Base-by-base conservation (phyloP, 2,888 invertebrate species). In the Agrilus cyanescens region DNA sequence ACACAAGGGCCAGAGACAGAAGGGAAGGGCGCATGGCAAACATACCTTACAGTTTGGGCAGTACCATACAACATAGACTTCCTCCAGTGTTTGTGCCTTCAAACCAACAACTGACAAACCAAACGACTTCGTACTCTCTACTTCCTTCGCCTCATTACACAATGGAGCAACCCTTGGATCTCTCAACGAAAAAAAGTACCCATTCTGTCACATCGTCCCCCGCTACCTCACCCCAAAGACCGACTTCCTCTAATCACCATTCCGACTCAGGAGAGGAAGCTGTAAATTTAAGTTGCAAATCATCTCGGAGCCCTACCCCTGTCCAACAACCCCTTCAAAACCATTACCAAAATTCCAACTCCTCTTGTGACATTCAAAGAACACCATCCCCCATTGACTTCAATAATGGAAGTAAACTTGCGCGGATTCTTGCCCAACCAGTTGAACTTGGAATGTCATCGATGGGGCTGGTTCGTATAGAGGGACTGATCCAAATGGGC, bases 1-100 rank as follows among this genome's bases (percentile, higher is more conserved):
- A 95, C 65, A 89, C 88, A 50, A 76, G 94, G 50, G 94, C 94
- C 0, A 75, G 91, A 40, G 90, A 90, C 59, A 77, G 91, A 37
- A 76, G 89, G 40, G 80, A 80, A 59, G 75, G 75, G 6, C 61
- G 73, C 36, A 56, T 72, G 36, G 68, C 73, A 45, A 67, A 68
- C 48, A 66, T 69, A 37, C 68, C 69, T 32, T 68, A 65, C 51
- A 64, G 62, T 46, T 66, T 68, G 3, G 38, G 41, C 40, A 54
- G 61, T n/a, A 40, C 55, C 7, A 45, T 55, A 31, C 50, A 54
- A 14, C 49, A 49, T 29, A 44, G 49, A 43, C 55, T 41, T 45
- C 52, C 52, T 31, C 43, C 52, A 39, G 44, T 46, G 36, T 47
- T 62, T 37, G 59, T 65, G 47, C 66, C 64, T 49, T 57, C 65